Conservation (phyloP, 1,140 invertebrate species). For the Campoletis sonorensis region DNA sequence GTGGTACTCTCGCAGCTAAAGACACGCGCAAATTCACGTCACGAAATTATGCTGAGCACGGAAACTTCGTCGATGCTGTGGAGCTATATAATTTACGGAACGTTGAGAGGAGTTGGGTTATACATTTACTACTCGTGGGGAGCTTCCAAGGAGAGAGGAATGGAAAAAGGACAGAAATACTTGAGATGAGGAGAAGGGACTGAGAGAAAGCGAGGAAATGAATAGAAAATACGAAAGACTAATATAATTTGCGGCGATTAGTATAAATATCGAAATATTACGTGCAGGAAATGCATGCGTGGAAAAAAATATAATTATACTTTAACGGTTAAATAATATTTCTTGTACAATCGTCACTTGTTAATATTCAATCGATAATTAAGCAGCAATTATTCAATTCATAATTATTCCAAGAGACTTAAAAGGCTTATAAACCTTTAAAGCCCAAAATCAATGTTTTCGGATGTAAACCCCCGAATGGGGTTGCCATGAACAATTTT, state of each 20-base stretch:
- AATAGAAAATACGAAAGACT: not conserved
- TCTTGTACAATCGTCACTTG: not conserved
- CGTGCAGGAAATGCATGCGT: slow-evolving; percentile 3
- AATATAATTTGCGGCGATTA: slow-evolving; percentile 17
- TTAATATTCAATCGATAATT: not conserved
- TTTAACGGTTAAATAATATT: not conserved
- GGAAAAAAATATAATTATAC: not conserved
- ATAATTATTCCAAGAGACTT: no score
- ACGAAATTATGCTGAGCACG: slow-evolving; percentile 42
- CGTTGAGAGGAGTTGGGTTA: slow-evolving; percentile 13
- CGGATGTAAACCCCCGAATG: no score
- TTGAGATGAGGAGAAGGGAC: not conserved
- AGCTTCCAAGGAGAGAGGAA: not conserved
- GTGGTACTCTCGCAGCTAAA: slow-evolving; percentile 16
- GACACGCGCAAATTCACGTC: slow-evolving; percentile 43
- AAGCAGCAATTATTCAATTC: no score
- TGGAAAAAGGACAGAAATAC: slow-evolving; percentile 21
- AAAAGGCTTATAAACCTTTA: no score
- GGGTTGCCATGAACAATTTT: no score
- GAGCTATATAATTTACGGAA: slow-evolving; percentile 16
- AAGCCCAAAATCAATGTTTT: no score
- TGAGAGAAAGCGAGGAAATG: not conserved
- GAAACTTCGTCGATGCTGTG: slow-evolving; percentile 10
- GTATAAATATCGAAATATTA: slow-evolving; percentile 6
- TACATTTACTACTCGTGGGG: slow-evolving; percentile 14